phyloP scores from a whole-genome alignment of 2,888 invertebrate genomes.

The Lamellibrachia columna region DNA sequence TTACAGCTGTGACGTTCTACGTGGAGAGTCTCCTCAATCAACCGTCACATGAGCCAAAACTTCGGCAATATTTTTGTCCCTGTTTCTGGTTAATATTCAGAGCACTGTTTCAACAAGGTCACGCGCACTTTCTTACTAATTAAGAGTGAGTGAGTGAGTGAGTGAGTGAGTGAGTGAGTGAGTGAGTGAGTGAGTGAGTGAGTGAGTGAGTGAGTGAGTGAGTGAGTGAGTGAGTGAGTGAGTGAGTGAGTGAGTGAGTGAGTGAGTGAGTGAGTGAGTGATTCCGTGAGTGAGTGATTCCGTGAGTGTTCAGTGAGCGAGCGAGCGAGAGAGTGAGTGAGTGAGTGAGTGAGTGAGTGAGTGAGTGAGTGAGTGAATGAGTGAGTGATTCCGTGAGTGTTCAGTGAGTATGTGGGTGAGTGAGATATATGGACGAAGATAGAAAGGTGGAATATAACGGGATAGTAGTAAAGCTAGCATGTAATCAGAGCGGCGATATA shows the following conservation, averaged over 20 bases:
- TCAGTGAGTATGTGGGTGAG: no score
- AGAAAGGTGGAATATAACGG: no score
- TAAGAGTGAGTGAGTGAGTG: neutral
- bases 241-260: neutral
- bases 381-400: neutral
- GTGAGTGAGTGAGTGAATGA: neutral
- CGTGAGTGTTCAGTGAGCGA: no score
- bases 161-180: neutral
- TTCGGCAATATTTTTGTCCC: neutral
- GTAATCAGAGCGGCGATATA: no score
- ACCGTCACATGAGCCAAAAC: neutral
- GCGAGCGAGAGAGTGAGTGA: no score
- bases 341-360: no score
- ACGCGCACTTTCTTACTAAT: neutral
- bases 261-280: neutral
- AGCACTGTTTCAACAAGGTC: constrained; percentile 34
- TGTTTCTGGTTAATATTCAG: constrained; percentile 29
- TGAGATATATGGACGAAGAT: no score
- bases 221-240: neutral
- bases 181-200: neutral
- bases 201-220: neutral
- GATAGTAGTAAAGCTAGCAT: no score
- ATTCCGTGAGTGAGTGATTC: neutral
- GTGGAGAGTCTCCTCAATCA: neutral
- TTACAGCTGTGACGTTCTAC: neutral